A percentile compares a stretch with the other conserved stretches of the same genome.
These are phyloP conservation scores for Myotis daubentonii DNA, from an alignment of 2,797 vertebrate genomes.

Conservation along the genomic window DNA sequence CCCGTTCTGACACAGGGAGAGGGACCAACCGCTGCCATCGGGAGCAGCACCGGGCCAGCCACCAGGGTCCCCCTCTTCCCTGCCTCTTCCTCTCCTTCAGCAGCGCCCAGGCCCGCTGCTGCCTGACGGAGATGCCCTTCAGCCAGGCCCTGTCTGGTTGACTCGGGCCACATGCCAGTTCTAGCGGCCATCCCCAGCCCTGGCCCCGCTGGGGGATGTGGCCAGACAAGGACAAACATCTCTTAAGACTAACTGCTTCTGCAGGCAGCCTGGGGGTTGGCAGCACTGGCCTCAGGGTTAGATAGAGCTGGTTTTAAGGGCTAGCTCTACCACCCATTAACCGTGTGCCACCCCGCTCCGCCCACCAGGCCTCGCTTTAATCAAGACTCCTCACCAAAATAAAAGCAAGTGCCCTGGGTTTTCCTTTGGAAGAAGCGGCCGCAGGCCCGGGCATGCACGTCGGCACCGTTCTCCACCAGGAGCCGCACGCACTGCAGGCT, in stretches of 20 bases:
- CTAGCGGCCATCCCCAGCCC: neutral
- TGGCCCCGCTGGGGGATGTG: neutral
- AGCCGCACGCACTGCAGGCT: slow-evolving; percentile 88
- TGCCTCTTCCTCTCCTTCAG: neutral
- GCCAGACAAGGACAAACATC: neutral
- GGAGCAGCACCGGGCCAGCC: neutral
- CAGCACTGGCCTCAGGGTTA: neutral
- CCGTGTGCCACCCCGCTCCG: neutral
- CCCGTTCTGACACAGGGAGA: neutral
- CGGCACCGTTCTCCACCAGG: slow-evolving; percentile 92
- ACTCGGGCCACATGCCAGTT: neutral
- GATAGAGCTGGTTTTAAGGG: neutral
- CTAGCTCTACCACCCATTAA: neutral
- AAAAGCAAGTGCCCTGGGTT: slow-evolving; percentile 89
- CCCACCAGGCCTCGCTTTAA: neutral
- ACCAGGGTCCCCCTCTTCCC: neutral
- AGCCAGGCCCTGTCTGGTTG: neutral
- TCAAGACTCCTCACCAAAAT: slow-evolving; percentile 91
- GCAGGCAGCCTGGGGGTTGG: neutral
- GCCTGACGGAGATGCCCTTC: neutral
- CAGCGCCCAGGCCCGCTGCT: neutral
- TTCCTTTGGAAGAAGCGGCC: slow-evolving; percentile 94
- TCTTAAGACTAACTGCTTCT: slow-evolving; percentile 17
- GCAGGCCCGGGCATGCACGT: slow-evolving; percentile 91
- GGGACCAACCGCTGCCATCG: neutral